A percentile compares a stretch with the other conserved stretches of the same genome.
phyloP scores from a whole-genome alignment of 2,113 vertebrate species.

The Trochalopteron elliotii region DNA sequence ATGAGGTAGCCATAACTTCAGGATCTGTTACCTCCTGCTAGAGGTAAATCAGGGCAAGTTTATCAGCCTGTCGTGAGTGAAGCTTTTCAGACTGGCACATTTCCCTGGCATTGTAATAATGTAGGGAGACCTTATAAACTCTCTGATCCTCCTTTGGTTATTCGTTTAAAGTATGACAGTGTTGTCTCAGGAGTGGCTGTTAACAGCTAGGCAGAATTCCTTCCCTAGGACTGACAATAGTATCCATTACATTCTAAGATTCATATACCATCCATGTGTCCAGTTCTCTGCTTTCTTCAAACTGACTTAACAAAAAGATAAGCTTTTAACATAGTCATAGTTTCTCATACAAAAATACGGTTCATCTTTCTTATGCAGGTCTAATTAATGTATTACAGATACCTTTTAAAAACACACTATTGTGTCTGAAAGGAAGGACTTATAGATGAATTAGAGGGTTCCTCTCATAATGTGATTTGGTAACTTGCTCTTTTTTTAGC shows the following conservation, averaged over 20 bases:
- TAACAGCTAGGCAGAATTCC: neutral
- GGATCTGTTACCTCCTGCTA: neutral
- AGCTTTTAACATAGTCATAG: neutral
- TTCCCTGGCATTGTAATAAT: neutral
- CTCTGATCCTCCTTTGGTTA: neutral
- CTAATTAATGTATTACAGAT: neutral
- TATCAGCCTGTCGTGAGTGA: neutral
- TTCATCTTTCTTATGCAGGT: neutral
- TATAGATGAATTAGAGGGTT: neutral
- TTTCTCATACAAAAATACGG: neutral
- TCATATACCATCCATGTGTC: neutral
- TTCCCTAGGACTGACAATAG: neutral
- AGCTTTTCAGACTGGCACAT: neutral
- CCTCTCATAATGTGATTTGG: neutral
- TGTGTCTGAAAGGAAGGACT: neutral
- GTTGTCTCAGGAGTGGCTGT: neutral
- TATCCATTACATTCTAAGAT: neutral
- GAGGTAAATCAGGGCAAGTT: neutral
- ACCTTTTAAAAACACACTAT: neutral
- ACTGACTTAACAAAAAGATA: neutral
- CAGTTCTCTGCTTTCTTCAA: neutral
- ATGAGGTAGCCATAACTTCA: neutral
- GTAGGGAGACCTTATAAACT: neutral
- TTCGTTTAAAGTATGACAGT: neutral
- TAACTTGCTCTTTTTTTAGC: neutral